Evolutionary conservation across 2,888 invertebrate species (phyloP).

Genomic region (Fragum whitleyi): DNA sequence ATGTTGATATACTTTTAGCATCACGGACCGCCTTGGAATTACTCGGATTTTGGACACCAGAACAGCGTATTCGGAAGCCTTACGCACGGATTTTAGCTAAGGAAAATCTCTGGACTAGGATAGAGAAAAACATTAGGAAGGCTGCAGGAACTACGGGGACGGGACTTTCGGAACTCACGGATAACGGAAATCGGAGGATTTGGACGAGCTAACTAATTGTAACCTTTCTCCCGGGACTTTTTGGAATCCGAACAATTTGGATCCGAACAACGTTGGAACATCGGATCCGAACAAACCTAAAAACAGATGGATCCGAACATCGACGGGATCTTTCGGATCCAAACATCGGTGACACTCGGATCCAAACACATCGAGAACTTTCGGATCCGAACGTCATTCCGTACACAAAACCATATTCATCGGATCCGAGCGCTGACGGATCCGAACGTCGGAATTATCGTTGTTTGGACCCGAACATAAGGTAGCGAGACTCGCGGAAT

Average conservation of each 20-base stretch:
- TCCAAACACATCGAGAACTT: too few species aligned
- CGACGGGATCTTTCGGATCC: background rate
- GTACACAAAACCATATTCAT: too few species aligned
- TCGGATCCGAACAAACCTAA: background rate
- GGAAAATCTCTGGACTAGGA: background rate
- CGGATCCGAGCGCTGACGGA: too few species aligned
- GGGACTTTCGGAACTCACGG: too few species aligned
- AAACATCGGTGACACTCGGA: background rate
- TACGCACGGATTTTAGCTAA: background rate
- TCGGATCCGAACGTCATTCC: too few species aligned
- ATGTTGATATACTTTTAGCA: constrained; percentile 1
- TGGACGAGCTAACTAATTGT: too few species aligned
- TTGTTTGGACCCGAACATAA: too few species aligned
- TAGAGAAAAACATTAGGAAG: too few species aligned
- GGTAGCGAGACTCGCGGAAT: too few species aligned
- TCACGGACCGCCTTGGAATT: background rate
- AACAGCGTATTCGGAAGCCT: background rate
- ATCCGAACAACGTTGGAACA: background rate
- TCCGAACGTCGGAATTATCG: background rate
- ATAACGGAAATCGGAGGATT: too few species aligned
- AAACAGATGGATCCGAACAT: background rate
- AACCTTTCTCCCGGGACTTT: background rate
- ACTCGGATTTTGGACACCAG: background rate
- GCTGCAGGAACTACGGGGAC: too few species aligned
- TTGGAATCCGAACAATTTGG: background rate